These are phyloP conservation scores for Chelmon rostratus DNA, from an alignment of 2,797 vertebrate genomes.

Conservation along the genomic window DNA sequence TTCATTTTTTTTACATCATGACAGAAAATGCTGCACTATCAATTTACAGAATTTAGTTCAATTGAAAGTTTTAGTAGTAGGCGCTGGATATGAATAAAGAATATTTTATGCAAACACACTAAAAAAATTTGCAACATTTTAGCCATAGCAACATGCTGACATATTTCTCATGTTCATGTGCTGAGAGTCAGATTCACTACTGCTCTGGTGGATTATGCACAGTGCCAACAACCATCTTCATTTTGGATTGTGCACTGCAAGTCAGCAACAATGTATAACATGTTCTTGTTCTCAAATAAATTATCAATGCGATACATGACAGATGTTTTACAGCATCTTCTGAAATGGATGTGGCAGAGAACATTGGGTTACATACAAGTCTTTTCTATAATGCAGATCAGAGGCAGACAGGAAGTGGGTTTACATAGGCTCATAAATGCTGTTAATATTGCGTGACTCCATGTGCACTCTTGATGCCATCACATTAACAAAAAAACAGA, in stretches of 20 bases:
- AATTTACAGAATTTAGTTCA: not conserved
- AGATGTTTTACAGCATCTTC: constrained; percentile 28
- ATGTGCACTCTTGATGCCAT: constrained; percentile 57
- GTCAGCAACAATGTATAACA: constrained; percentile 14
- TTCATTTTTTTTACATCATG: not conserved
- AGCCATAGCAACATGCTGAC: not conserved
- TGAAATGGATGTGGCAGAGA: constrained; percentile 15
- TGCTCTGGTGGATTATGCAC: constrained; percentile 16
- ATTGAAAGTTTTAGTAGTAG: not conserved
- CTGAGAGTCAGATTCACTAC: constrained; percentile 11
- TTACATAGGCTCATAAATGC: constrained; percentile 25
- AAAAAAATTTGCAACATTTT: not conserved
- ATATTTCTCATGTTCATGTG: constrained; percentile 3
- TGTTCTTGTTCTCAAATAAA: constrained; percentile 27
- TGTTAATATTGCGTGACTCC: constrained; percentile 54
- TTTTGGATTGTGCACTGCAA: not conserved
- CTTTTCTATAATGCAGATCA: constrained; percentile 28
- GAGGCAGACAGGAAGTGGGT: constrained; percentile 32
- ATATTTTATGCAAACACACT: not conserved
- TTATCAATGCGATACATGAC: constrained; percentile 41
- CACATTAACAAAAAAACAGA: constrained; percentile 74
- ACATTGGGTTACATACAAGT: not conserved
- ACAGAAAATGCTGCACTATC: not conserved
- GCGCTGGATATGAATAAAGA: not conserved
- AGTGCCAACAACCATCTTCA: constrained; percentile 6